These are phyloP conservation scores for Pemphredon lugubris DNA, from an alignment of 2,888 invertebrate genomes.

Conservation along the genomic window DNA sequence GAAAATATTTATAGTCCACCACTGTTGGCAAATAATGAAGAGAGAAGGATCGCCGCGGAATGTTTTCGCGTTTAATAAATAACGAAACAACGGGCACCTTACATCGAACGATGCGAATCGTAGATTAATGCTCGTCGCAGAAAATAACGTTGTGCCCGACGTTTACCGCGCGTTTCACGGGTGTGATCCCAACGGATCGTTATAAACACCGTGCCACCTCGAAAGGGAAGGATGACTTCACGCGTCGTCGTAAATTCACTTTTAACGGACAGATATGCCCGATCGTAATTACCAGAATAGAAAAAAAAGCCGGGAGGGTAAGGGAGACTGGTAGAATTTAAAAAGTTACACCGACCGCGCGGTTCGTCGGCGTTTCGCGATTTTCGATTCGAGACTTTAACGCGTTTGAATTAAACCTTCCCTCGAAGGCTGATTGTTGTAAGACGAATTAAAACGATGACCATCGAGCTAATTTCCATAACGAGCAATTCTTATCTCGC, in stretches of 20 bases:
- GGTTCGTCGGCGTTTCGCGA: no score
- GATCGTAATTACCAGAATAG: no score
- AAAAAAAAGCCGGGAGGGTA: no score
- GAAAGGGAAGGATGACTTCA: slow-evolving; percentile 30
- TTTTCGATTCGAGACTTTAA: no score
- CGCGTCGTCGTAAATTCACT: slow-evolving; percentile 26
- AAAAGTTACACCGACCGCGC: no score
- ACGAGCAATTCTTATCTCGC: slow-evolving; percentile 32
- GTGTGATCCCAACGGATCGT: slow-evolving; percentile 3
- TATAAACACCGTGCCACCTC: slow-evolving; percentile 12
- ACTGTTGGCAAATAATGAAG: slow-evolving; percentile 57
- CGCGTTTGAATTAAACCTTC: no score
- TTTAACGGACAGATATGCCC: not conserved
- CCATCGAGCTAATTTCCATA: slow-evolving; percentile 39
- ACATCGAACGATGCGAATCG: slow-evolving; percentile 31
- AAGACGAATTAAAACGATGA: slow-evolving; percentile 5
- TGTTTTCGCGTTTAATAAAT: slow-evolving; percentile 49
- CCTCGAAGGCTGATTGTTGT: not conserved
- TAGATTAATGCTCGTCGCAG: slow-evolving; percentile 16
- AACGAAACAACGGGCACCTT: slow-evolving; percentile 26
- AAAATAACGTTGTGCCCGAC: slow-evolving; percentile 6
- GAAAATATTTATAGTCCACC: slow-evolving; percentile 56
- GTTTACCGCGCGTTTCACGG: slow-evolving; percentile 14
- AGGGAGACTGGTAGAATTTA: not conserved
- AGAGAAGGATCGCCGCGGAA: slow-evolving; percentile 17